Conservation (phyloP, 2,113 vertebrate species). For the Bubo bubo region DNA sequence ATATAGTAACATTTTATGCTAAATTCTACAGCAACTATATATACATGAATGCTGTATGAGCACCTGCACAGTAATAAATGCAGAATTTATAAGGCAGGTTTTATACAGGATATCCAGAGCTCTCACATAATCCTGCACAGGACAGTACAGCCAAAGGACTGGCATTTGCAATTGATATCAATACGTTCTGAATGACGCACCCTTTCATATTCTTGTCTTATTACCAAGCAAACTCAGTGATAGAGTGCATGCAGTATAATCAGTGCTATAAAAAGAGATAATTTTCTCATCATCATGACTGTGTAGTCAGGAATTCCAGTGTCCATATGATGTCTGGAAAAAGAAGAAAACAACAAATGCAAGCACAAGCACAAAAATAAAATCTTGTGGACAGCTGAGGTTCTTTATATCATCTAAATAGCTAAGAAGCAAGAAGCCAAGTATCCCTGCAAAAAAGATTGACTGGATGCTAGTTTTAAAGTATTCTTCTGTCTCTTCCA, state of each 20-base stretch:
- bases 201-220: background rate
- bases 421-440: background rate
- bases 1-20: background rate
- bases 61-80: background rate
- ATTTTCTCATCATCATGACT: background rate
- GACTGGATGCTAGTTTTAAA: background rate
- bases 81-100: background rate
- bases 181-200: background rate
- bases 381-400: background rate
- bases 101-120: background rate
- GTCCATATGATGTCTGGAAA: background rate
- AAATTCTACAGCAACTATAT: background rate
- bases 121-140: background rate
- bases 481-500: background rate
- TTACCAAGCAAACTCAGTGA: background rate
- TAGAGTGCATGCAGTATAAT: background rate
- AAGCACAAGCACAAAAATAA: background rate
- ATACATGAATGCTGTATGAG: background rate
- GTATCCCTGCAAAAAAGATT: background rate
- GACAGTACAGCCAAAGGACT: background rate
- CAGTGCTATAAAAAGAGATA: background rate
- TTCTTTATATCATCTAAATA: background rate
- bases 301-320: background rate
- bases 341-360: background rate
- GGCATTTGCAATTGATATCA: background rate